These are phyloP conservation scores for Habroteleia sp. DNA, from an alignment of 2,888 invertebrate species.

Conservation along the genomic window DNA sequence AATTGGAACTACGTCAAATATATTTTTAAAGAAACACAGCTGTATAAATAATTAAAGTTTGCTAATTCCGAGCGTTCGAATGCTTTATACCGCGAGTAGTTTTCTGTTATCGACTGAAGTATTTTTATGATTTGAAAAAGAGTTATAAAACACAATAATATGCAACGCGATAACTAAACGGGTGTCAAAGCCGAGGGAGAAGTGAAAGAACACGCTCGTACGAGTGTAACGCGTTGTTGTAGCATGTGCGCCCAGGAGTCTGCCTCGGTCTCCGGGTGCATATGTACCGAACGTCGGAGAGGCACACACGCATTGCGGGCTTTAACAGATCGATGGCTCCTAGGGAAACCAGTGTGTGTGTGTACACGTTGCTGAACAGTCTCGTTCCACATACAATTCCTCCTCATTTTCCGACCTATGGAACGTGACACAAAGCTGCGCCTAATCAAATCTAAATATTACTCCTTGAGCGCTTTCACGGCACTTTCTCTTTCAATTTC, in stretches of 20 bases:
- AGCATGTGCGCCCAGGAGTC: conserved; percentile 58
- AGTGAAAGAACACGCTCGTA: conserved; percentile 29
- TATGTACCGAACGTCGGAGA: conserved; percentile 56
- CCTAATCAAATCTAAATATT: conserved; percentile 44
- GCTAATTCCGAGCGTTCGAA: too few species aligned
- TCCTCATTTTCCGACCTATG: conserved; percentile 44
- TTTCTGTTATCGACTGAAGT: too few species aligned
- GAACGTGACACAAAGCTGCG: conserved; percentile 45
- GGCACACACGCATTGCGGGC: conserved; percentile 63
- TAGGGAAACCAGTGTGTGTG: conserved; percentile 49
- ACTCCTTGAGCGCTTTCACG: conserved; percentile 16
- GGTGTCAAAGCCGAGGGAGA: conserved; percentile 26
- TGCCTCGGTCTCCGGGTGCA: conserved; percentile 52
- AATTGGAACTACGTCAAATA: too few species aligned
- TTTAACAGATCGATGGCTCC: conserved; percentile 65
- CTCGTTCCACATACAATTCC: conserved; percentile 56
- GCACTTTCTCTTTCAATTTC: conserved; percentile 26
- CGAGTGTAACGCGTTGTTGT: conserved; percentile 29
- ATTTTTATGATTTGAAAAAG: too few species aligned
- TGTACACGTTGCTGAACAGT: conserved; percentile 34
- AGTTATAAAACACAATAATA: conserved; percentile 19
- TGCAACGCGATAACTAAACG: conserved; percentile 9
- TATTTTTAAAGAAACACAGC: too few species aligned
- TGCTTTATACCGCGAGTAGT: too few species aligned
- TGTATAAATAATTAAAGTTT: too few species aligned